Base-by-base conservation (phyloP, 2,113 vertebrate genomes). In the Cyprinus carpio region DNA sequence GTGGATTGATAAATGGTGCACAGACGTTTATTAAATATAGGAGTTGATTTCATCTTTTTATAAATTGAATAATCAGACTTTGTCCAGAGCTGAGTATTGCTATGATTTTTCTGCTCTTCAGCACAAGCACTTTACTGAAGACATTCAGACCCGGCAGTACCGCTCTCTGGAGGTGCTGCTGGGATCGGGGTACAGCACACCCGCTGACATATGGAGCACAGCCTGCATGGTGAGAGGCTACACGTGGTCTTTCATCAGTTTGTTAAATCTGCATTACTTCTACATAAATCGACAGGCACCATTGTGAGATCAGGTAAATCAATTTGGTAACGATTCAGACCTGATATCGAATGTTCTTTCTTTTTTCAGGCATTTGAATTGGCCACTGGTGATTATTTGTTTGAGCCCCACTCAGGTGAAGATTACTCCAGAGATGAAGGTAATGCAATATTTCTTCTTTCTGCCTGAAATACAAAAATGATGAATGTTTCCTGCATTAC, bases 401-500 rank as follows among this genome's bases (percentile, higher is more conserved):
- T 99, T 56, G 98, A 99, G 78, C 98, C 98, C 79, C 97, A 99
- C 88, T 99, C 98, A 67, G 98, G 98, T 20, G 98, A 99, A 89
- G 97, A 99, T 90, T 99, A 99, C 91, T 97, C 97, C 75, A 94
- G 98, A 88, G 98, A 99, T 92, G 98, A 99, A 98, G 98, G 97
- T 99, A 90, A 83, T 84, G 58, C 56, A 31, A 37, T 60, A 2
- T 25, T 54, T 74, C 20, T 79, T 86, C 37, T 83, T 85, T 27
- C 23, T 85, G 7, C 40, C 58, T 75, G 15, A 16, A 43, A 16
- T 74, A 77, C 7, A 31, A 56, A 54, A 56, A 54, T 20, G 4
- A 12, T 20, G 9, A 77, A 34, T 72, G 16, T 40, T 37, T 72
- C 31, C 6, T n/a, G 56, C 56, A 58, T 58, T 23, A 20, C 64